Evolutionary conservation across 2,113 vertebrate species (phyloP).

Genomic region (Saimiri boliviensis): DNA sequence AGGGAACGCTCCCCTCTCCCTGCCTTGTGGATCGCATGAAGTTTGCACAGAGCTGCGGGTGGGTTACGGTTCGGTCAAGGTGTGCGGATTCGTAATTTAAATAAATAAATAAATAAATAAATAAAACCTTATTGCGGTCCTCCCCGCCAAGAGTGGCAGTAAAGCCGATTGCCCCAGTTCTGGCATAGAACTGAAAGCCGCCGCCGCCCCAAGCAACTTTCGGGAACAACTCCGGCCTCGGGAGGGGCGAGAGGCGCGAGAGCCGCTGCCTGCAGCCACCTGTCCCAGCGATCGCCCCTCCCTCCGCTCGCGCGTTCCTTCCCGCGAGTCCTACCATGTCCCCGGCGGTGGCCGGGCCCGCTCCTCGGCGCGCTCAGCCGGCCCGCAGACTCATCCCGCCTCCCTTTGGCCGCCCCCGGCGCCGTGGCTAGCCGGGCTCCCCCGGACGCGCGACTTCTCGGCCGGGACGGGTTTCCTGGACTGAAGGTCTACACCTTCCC

Average conservation of each 20-base stretch:
- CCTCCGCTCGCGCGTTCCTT: background rate
- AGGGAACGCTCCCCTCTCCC: background rate
- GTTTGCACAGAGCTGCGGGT: no score
- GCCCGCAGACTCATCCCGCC: background rate
- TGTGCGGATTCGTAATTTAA: background rate
- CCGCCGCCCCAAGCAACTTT: background rate
- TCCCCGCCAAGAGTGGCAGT: background rate
- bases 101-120: no score
- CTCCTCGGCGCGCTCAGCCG: background rate
- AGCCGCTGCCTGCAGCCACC: background rate
- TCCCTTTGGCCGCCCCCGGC: background rate
- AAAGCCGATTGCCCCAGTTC: background rate
- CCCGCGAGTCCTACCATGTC: slow-evolving; percentile 42
- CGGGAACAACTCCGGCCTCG: background rate
- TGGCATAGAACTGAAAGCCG: background rate
- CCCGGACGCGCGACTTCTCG: background rate
- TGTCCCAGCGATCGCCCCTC: background rate
- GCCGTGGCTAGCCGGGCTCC: background rate
- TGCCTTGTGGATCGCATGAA: background rate
- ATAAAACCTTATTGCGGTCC: rapidly evolving
- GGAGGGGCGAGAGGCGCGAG: no score
- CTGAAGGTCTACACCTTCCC: background rate
- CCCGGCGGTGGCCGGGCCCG: background rate
- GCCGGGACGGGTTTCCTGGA: background rate
- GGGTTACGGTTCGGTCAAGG: background rate